Conservation (phyloP, 2,888 invertebrate species). For the Abrostola tripartita region DNA sequence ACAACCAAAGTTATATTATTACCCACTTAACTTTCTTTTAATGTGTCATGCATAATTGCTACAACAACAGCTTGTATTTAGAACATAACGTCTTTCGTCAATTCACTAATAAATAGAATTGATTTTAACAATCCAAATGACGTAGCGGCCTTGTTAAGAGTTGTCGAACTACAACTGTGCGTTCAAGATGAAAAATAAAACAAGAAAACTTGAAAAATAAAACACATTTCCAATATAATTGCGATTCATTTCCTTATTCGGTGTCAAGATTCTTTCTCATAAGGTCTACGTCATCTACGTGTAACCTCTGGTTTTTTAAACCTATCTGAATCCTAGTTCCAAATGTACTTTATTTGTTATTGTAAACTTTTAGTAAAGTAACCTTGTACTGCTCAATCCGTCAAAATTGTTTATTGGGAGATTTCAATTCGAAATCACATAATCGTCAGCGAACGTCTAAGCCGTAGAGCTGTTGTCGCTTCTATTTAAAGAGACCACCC, state of each 20-base stretch:
- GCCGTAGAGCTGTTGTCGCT: slow-evolving; percentile 1
- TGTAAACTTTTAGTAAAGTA: too few relatives aligned
- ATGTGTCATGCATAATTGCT: slow-evolving; percentile 14
- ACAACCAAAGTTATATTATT: slow-evolving; percentile 45
- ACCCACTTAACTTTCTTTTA: slow-evolving; percentile 35
- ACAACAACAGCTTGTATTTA: slow-evolving; percentile 23
- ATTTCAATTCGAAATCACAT: slow-evolving; percentile 1
- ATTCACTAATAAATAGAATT: slow-evolving; percentile 33
- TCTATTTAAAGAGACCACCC: slow-evolving; percentile 9
- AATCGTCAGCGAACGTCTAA: slow-evolving; percentile 4
- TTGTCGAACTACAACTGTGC: slow-evolving; percentile 2
- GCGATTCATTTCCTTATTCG: too few relatives aligned
- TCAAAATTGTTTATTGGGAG: too few relatives aligned
- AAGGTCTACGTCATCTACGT: too few relatives aligned
- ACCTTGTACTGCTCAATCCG: too few relatives aligned
- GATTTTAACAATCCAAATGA: slow-evolving; percentile 26
- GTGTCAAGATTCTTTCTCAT: too few relatives aligned
- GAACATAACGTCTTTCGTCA: slow-evolving; percentile 10
- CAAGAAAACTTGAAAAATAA: too few relatives aligned
- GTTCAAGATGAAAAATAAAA: too few relatives aligned
- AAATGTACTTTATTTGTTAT: too few relatives aligned
- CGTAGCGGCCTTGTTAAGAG: slow-evolving; percentile 22
- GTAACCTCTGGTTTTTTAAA: too few relatives aligned
- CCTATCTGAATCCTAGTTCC: too few relatives aligned
- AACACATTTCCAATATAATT: too few relatives aligned